Conservation (phyloP, 2,113 vertebrate species). For the Oreochromis tanganicae region DNA sequence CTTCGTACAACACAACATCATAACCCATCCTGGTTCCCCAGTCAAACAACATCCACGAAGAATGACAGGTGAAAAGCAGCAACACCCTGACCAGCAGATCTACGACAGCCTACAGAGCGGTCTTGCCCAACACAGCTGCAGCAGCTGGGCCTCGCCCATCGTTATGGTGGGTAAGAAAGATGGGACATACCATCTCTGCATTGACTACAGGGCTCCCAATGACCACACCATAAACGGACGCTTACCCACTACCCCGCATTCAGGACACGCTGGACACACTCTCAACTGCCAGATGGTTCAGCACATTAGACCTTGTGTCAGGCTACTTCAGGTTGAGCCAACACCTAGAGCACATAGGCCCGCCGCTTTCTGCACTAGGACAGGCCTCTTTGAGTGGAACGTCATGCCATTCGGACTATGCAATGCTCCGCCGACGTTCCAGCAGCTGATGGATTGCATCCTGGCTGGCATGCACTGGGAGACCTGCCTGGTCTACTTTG, state of each 20-base stretch:
- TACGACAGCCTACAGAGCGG: background rate
- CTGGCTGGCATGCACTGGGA: background rate
- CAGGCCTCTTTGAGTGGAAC: conserved; percentile 28
- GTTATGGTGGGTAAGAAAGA: conserved; percentile 35
- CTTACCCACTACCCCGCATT: background rate
- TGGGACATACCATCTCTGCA: background rate
- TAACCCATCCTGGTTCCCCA: background rate
- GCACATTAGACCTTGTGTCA: background rate
- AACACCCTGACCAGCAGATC: background rate
- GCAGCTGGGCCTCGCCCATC: conserved; percentile 15
- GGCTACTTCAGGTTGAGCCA: conserved; percentile 16
- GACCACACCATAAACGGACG: conserved; percentile 4
- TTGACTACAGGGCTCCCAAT: conserved; percentile 25
- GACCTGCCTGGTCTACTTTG: background rate
- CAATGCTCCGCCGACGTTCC: background rate
- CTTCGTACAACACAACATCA: conserved; percentile 30
- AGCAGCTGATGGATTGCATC: background rate
- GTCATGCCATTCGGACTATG: conserved; percentile 12
- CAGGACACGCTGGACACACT: conserved; percentile 16
- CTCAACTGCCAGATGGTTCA: conserved; percentile 17
- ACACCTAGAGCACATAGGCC: background rate
- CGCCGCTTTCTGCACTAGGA: conserved; percentile 10
- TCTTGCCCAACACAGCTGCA: background rate
- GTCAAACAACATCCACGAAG: conserved; percentile 7
- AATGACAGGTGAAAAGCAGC: background rate